Evolutionary conservation across 92 coral and sea anemone genomes (phyloP).

Genomic region (Palythoa caribaeorum): DNA sequence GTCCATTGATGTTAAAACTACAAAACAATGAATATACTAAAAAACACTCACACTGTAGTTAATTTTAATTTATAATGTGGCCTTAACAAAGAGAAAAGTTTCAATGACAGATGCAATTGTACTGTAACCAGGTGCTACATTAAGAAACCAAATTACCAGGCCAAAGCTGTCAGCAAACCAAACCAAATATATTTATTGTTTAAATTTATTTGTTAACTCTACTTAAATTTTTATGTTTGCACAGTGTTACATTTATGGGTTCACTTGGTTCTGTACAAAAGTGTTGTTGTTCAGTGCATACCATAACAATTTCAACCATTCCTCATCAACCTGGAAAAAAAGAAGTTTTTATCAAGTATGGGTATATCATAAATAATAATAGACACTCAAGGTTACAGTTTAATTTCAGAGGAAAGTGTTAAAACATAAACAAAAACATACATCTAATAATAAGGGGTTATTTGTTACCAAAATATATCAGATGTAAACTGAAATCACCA

Average conservation of each 20-base stretch:
- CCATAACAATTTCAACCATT: background rate
- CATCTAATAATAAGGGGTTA: background rate
- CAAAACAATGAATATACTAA: conserved; percentile 1
- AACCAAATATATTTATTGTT: background rate
- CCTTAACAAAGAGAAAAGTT: background rate
- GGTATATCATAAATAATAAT: background rate
- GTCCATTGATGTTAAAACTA: conserved; percentile 10
- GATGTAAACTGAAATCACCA: background rate
- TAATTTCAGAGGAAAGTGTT: conserved; percentile 6
- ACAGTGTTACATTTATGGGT: conserved; percentile 4
- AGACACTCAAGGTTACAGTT: background rate
- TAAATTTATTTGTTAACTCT: background rate
- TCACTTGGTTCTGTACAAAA: conserved; percentile 10
- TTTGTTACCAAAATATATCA: background rate
- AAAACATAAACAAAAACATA: background rate
- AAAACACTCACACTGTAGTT: background rate
- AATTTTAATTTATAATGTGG: background rate
- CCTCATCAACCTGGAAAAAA: conserved; percentile 15
- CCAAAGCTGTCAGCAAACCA: background rate
- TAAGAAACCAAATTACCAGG: background rate
- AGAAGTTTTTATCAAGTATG: conserved; percentile 1
- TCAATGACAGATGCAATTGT: background rate
- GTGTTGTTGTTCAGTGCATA: conserved; percentile 3
- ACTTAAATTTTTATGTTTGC: conserved; percentile 1
- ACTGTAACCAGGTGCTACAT: background rate